Evolutionary conservation across 30 jellyfish, hydroid and myxozoan species (phyloP), one percentile per base, ranked within the genome.

Genomic region (Aurelia sp.): DNA sequence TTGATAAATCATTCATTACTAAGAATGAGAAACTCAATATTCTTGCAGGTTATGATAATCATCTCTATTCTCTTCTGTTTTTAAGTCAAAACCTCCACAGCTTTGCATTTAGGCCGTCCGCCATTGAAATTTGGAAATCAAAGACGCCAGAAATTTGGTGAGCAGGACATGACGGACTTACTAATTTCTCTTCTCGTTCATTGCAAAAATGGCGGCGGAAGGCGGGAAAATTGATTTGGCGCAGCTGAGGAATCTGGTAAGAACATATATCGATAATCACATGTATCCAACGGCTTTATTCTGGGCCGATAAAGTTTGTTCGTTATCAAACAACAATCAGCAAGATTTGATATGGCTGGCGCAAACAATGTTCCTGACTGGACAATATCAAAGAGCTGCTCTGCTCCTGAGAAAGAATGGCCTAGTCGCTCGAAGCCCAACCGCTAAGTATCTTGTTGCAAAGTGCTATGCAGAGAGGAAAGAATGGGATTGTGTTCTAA

Each of bases 301-400:
- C 66, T 93, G 98, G 98, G 98, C 98, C 4, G 98, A 93, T 55
- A 93, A 87, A 76, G 96, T 84, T 18, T 93, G 97, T 68, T 81
- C 97, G 0, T 74, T 93, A 81, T 93, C 98, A 48, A 84, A 74
- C 72, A 75, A 75, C 69, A 78, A 80, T 41, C 92, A 62, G 66
- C 97, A 87, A 67, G 98, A 93, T 84, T 85, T 80, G 21, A 66
- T 93, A 60, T 93, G 98, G 98, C 83, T 93, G 17, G 96, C 97
- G 13, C 90, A 93, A 22, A 53, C 96, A 13, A 81, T 93, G 90
- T 89, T 87, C 47, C 81, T 87, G 15, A 87, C 93, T 22, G 86
- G 89, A 62, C 97, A 88, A 79, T 88, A 37, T 53, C 89, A 69
- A 35, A 87, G 98, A 60, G 97, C 98, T 4, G 95, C 86, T 11